Conservation (phyloP, 2,797 vertebrate species). For the Ctenochaetus hawaiiensis region DNA sequence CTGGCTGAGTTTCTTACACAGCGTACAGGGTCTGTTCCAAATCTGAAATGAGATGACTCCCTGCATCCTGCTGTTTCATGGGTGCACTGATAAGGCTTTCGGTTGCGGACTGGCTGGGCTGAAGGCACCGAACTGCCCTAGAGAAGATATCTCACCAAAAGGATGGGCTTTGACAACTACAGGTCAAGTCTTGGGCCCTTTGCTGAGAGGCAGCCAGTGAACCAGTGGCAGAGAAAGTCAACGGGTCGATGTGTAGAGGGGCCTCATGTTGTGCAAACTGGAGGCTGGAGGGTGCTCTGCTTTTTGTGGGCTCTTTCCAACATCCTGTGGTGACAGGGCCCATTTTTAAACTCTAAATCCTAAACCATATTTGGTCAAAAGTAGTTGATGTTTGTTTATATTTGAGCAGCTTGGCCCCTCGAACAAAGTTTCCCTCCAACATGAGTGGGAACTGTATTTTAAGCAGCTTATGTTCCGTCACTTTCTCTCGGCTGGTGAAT, state of each 20-base stretch:
- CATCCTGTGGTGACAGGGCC: conserved; percentile 82
- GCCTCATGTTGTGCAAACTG: conserved; percentile 53
- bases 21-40: conserved; percentile 62
- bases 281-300: conserved; percentile 65
- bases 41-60: conserved; percentile 70
- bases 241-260: conserved; percentile 39
- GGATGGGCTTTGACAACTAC: conserved; percentile 50
- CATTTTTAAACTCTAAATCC: conserved; percentile 74
- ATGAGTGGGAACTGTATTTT: conserved; percentile 68
- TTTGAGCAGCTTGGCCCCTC: conserved; percentile 70
- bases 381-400: conserved; percentile 79
- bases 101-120: conserved; percentile 37
- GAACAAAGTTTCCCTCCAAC: conserved; percentile 67
- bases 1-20: conserved; percentile 66
- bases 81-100: conserved; percentile 67
- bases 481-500: conserved; percentile 64
- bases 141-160: conserved; percentile 42
- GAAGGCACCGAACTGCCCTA: conserved; percentile 57
- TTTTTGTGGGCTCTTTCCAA: conserved; percentile 73
- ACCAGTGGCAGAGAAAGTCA: conserved; percentile 15
- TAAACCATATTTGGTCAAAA: conserved; percentile 82
- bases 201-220: conserved; percentile 31
- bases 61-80: conserved; percentile 64
- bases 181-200: conserved; percentile 52
- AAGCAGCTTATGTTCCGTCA: conserved; percentile 76